Evolutionary conservation across 1,140 invertebrate genomes (phyloP).

Genomic region (Conopomorpha cramerella): DNA sequence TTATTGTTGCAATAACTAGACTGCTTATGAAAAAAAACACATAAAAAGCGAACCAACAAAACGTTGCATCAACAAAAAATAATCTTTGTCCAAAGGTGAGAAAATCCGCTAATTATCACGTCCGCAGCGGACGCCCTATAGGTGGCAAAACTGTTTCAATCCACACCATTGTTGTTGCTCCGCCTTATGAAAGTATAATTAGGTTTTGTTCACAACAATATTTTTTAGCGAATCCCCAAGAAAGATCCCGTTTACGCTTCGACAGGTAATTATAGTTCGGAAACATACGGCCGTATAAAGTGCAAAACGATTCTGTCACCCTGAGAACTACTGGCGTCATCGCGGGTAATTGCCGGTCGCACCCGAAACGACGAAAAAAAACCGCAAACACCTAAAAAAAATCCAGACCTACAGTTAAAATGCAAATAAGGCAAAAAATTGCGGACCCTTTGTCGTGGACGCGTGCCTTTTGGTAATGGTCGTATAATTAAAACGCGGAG

Average conservation of each 20-base stretch:
- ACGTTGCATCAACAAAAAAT: conserved; percentile 20
- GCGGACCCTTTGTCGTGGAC: conserved; percentile 19
- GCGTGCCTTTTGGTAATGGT: conserved; percentile 17
- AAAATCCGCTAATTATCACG: conserved; percentile 52
- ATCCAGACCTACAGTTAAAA: too few species aligned
- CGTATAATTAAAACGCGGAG: conserved; percentile 45
- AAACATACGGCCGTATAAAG: too few species aligned
- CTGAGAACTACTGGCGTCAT: too few species aligned
- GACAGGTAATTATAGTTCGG: conserved; percentile 36
- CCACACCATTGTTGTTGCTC: conserved; percentile 19
- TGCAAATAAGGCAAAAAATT: too few species aligned
- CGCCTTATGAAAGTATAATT: conserved; percentile 43
- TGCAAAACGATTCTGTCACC: neutral
- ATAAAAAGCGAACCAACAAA: conserved; percentile 15
- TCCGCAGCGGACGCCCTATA: conserved; percentile 19
- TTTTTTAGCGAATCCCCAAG: conserved; percentile 22
- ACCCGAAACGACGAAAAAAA: too few species aligned
- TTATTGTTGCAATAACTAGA: too few species aligned
- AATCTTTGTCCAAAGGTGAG: conserved; percentile 41
- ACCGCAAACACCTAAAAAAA: too few species aligned
- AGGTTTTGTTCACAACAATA: conserved; percentile 41
- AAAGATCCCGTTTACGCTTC: conserved; percentile 28
- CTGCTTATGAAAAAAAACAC: conserved; percentile 2
- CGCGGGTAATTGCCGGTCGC: too few species aligned
- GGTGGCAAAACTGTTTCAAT: conserved; percentile 20